A percentile compares a stretch with the other conserved stretches of the same genome.
Evolutionary conservation across 2,113 vertebrate species (phyloP).

Genomic region (Myanophis thanlyinensis): DNA sequence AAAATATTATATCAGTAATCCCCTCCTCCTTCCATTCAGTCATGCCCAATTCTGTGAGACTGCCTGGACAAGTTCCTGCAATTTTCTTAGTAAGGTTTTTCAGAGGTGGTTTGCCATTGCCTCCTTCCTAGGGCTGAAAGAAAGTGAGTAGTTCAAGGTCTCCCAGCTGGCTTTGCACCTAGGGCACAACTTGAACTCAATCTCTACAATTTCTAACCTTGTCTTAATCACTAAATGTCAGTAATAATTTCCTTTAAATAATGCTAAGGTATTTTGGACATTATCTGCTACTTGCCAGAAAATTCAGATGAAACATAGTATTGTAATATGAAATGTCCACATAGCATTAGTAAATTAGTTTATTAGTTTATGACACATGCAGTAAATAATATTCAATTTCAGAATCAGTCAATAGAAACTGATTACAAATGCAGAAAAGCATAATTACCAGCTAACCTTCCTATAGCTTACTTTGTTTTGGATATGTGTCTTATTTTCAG

Average conservation of each 20-base stretch:
- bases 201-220: neutral
- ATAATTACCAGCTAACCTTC: neutral
- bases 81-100: neutral
- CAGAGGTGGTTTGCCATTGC: neutral
- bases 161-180: neutral
- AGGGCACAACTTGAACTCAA: neutral
- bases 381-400: slow-evolving; percentile 27
- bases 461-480: slow-evolving; percentile 51
- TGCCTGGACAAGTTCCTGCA: neutral
- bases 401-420: slow-evolving; percentile 26
- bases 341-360: slow-evolving; percentile 23
- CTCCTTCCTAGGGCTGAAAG: neutral
- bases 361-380: neutral
- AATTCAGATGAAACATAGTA: neutral
- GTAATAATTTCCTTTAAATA: neutral
- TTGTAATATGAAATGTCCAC: slow-evolving; percentile 23
- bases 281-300: neutral
- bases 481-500: slow-evolving; percentile 80
- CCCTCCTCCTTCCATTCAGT: neutral
- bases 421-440: slow-evolving; percentile 5
- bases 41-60: neutral
- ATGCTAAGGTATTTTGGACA: neutral
- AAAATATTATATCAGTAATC: neutral
- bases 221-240: neutral
- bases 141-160: neutral